Evolutionary conservation across 2,113 vertebrate genomes (phyloP), one percentile per base, ranked within the genome.

Genomic region (Mastomys coucha): DNA sequence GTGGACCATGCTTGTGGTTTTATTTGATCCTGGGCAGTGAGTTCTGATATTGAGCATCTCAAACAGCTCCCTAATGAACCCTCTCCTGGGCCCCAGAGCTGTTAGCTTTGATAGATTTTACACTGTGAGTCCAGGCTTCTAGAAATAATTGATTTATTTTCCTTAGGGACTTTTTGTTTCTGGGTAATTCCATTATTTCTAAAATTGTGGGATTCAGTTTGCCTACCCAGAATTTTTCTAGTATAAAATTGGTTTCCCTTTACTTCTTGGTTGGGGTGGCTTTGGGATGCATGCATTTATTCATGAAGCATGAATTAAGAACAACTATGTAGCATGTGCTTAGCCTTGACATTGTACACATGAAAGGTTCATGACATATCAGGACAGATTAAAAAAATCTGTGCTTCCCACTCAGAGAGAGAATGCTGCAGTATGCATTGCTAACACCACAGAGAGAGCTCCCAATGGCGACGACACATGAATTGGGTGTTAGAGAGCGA

Each of bases 111-210:
- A 92, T 96, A 95, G 93, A 97, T 95, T 97, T 97, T 90, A 91
- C 94, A 42, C 90, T 96, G 80, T 69, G 49, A 97, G 63, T 76
- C 67, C 49, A 88, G 81, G 51, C 91, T 96, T 92, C 92, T 81
- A 95, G 97, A 97, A 97, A 96, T 87, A 96, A 95, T 96, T 81
- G 65, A 95, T 89, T 96, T 87, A 39, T 91, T 93, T 94, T 91
- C 89, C 73, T 96, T 87, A 69, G 90, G 89, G 88, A 78, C 49
- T 95, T 53, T 87, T 53, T 45, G 72, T 90, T 95, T 95, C 92
- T 95, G 65, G 92, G 53, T 63, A 93, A 88, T 93, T 95, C 95
- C 70, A 72, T 96, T 95, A 76, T 94, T 92, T 95, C 39, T 95
- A 49, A 93, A 95, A 92, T 87, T 87, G 5, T 67, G 24, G 58